Evolutionary conservation across 2,797 vertebrate genomes (phyloP).

Genomic region (Sciurus carolinensis): DNA sequence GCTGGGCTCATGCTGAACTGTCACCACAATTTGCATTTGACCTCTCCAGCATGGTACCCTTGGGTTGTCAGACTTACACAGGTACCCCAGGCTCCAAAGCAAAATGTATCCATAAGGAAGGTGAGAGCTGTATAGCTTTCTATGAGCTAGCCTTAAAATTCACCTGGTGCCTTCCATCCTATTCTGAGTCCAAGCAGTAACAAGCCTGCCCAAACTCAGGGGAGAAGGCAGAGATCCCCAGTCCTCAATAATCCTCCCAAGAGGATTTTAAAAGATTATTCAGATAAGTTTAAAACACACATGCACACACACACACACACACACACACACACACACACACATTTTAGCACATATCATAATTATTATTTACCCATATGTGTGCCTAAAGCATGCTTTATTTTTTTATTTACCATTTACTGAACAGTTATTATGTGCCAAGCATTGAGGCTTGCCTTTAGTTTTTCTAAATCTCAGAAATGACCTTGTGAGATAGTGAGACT

Average conservation of each 20-base stretch:
- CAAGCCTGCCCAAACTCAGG: not conserved
- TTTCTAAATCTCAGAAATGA: not conserved
- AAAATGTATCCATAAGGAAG: not conserved
- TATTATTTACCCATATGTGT: not conserved
- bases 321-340: not conserved
- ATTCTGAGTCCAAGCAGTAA: not conserved
- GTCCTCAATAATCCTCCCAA: not conserved
- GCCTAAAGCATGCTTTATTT: not conserved
- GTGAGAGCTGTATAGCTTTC: too few species aligned
- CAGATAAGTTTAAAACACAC: not conserved
- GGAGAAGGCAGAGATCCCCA: not conserved
- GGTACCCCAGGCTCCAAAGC: not conserved
- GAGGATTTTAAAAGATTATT: conserved; percentile 19
- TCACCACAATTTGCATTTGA: not conserved
- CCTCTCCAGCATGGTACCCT: not conserved
- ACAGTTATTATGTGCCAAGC: not conserved
- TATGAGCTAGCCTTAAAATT: not conserved
- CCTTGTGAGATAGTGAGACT: not conserved
- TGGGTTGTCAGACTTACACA: not conserved
- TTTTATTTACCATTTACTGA: not conserved
- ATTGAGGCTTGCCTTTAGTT: not conserved
- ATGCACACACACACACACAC: not conserved
- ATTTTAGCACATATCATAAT: not conserved
- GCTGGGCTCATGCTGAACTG: not conserved
- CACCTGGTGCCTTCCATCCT: not conserved